Conservation (phyloP, 2,113 vertebrate genomes). For the Ranitomeya imitator region DNA sequence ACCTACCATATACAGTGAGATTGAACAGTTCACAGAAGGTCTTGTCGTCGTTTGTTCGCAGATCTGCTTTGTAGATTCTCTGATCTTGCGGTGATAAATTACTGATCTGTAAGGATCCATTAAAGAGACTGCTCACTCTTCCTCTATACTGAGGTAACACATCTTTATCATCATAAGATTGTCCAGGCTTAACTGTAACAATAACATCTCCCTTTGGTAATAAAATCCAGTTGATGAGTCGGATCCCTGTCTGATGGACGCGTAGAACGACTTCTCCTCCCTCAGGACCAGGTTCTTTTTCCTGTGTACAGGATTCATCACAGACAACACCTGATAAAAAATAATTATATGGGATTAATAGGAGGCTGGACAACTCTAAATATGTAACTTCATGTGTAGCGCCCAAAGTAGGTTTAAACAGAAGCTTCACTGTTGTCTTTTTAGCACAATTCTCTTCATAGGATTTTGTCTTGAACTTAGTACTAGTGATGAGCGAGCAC, state of each 20-base stretch:
- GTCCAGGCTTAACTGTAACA: background rate
- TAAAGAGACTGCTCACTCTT: background rate
- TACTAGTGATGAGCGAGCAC: no score
- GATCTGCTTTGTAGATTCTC: background rate
- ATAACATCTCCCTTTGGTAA: background rate
- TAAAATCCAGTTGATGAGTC: background rate
- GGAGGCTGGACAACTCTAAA: no score
- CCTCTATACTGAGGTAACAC: background rate
- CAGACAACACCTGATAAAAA: conserved; percentile 1
- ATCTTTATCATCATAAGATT: background rate
- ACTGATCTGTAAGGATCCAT: conserved; percentile 9
- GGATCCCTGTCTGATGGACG: background rate
- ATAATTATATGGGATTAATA: background rate
- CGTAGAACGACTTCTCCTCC: conserved; percentile 6
- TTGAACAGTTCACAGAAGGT: background rate
- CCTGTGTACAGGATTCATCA: background rate
- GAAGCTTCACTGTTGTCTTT: no score
- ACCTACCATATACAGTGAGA: background rate
- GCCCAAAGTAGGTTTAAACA: no score
- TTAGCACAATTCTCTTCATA: no score
- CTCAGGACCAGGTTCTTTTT: background rate
- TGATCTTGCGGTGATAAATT: background rate
- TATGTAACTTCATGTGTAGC: no score
- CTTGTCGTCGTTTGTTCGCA: background rate
- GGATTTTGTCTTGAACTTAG: no score